A percentile compares a stretch with the other conserved stretches of the same genome.
Evolutionary conservation across 2,888 invertebrate species (phyloP).

Genomic region (Germaria angustata): DNA sequence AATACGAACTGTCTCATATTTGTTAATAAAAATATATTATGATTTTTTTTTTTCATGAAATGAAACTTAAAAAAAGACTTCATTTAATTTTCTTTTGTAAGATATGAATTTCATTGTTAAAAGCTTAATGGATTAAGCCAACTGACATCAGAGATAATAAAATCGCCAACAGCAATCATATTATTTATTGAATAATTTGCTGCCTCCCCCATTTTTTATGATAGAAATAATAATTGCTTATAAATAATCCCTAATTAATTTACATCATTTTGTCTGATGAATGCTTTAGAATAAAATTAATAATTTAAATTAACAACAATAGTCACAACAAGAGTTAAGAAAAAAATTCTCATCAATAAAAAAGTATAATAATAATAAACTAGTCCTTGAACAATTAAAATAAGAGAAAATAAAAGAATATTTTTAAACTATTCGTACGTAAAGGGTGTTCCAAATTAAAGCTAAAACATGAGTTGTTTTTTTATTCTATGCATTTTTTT

Average conservation of each 20-base stretch:
- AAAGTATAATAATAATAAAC: neutral
- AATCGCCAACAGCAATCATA: conserved; percentile 4
- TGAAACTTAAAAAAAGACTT: too few species aligned
- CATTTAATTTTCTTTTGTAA: neutral
- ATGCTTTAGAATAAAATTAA: neutral
- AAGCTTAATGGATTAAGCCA: neutral
- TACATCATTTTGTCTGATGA: neutral
- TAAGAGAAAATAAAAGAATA: neutral
- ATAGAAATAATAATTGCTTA: neutral
- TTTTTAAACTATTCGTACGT: neutral
- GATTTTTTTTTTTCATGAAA: too few species aligned
- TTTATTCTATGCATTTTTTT: neutral
- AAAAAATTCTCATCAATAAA: conserved; percentile 2
- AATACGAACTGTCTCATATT: too few species aligned
- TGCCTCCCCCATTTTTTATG: neutral
- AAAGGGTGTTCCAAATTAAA: too few species aligned
- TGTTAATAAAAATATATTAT: too few species aligned
- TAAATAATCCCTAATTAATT: conserved; percentile 18
- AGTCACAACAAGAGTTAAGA: neutral
- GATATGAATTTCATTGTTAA: neutral
- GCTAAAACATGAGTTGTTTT: neutral
- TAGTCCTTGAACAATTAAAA: neutral
- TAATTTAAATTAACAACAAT: conserved; percentile 4
- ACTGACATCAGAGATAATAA: neutral
- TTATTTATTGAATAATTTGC: neutral